Conservation (phyloP, 2,888 invertebrate genomes). For the Drosophila kanekoi region DNA sequence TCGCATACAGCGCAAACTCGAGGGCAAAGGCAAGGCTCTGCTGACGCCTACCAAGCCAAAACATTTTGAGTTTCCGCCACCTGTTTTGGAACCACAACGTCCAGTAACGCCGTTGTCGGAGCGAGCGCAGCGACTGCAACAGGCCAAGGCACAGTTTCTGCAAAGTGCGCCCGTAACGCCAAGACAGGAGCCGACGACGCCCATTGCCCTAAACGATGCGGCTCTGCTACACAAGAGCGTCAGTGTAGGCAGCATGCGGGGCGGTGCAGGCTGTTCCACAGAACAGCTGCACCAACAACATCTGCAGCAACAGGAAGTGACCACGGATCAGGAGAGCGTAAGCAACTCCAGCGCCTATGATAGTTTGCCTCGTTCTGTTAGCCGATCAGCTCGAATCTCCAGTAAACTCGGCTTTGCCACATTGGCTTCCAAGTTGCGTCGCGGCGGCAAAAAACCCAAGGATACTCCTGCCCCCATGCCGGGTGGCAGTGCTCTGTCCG, state of each 20-base stretch:
- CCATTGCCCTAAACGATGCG: conserved; percentile 85
- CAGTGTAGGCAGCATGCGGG: conserved; percentile 90
- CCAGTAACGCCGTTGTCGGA: conserved; percentile 83
- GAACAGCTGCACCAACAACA: conserved; percentile 18
- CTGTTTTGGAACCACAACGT: conserved; percentile 44
- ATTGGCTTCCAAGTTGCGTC: conserved; percentile 87
- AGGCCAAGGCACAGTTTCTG: conserved; percentile 91
- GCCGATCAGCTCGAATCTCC: conserved; percentile 82
- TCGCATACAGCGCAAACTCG: conserved; percentile 82
- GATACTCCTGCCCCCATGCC: conserved; percentile 75
- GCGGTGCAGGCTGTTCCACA: conserved; percentile 67
- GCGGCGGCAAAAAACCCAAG: conserved; percentile 75
- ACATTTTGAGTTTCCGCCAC: conserved; percentile 65
- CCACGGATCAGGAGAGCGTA: conserved; percentile 82
- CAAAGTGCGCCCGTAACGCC: conserved; percentile 81
- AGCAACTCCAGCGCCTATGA: conserved; percentile 85
- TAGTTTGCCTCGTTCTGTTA: conserved; percentile 86
- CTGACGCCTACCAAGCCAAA: conserved; percentile 78
- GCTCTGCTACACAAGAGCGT: conserved; percentile 88
- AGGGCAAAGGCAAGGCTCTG: conserved; percentile 66
- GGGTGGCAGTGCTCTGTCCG: conserved; percentile 88
- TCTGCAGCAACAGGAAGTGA: conserved; percentile 42
- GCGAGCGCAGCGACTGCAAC: conserved; percentile 88
- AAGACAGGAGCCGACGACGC: conserved; percentile 75
- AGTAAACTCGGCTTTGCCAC: conserved; percentile 86